These are phyloP conservation scores for Zenarchopterus dispar DNA, from an alignment of 2,797 vertebrate genomes.

Conservation along the genomic window DNA sequence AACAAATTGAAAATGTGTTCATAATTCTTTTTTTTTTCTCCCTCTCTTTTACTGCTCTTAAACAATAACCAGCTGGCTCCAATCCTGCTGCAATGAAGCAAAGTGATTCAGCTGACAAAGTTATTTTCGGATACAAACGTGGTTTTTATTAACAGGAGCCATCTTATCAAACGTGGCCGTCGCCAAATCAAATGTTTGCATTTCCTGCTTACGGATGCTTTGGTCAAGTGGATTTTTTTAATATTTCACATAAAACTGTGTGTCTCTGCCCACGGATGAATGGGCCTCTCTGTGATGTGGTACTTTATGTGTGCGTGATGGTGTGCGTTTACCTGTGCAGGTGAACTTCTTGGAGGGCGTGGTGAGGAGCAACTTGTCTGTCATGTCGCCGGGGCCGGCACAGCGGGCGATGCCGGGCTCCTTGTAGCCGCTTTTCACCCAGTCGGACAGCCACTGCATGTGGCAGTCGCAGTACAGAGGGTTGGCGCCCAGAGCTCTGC, in stretches of 20 bases:
- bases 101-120: too few relatives aligned
- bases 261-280: background rate
- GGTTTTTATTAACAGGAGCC: background rate
- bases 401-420: constrained; percentile 97
- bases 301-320: background rate
- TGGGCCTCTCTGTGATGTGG: background rate
- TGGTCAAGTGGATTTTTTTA: too few relatives aligned
- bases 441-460: constrained; percentile 98
- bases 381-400: constrained; percentile 94
- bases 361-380: constrained; percentile 95
- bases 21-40: background rate
- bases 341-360: constrained; percentile 98
- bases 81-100: background rate
- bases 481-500: constrained; percentile 95
- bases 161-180: too few relatives aligned
- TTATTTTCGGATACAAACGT: background rate
- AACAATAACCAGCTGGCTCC: background rate
- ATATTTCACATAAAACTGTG: background rate
- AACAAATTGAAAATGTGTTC: background rate
- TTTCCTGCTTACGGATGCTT: too few relatives aligned
- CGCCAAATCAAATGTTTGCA: too few relatives aligned
- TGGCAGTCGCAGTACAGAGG: constrained; percentile 97
- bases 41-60: background rate
- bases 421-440: constrained; percentile 98
- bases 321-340: constrained; percentile 89